Conservation (phyloP, 2,888 invertebrate genomes). For the Busseola fusca region DNA sequence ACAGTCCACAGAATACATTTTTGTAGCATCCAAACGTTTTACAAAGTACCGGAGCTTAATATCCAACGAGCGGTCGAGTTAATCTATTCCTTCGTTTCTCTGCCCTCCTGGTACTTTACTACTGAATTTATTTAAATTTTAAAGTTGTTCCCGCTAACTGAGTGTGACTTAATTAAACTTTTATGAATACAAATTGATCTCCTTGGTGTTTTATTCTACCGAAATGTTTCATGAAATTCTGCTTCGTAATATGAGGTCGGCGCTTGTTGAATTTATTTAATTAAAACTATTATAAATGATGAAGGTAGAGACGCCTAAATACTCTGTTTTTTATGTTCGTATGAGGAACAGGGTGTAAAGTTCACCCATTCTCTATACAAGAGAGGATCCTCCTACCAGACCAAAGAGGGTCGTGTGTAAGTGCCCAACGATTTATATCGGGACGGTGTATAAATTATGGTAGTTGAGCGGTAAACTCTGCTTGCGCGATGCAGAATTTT, state of each 20-base stretch:
- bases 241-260: not conserved
- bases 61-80: conserved; percentile 62
- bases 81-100: conserved; percentile 68
- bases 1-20: conserved; percentile 68
- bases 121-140: conserved; percentile 64
- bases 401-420: not conserved
- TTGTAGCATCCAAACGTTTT: conserved; percentile 52
- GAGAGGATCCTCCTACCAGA: not conserved
- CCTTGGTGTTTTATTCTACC: conserved; percentile 36
- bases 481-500: not conserved
- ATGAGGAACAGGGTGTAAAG: not conserved
- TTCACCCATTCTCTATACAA: not conserved
- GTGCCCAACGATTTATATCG: no score
- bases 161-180: conserved; percentile 54
- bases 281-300: not conserved
- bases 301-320: not conserved
- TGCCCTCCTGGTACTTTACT: conserved; percentile 64
- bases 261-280: conserved; percentile 4
- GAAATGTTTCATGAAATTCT: conserved; percentile 31
- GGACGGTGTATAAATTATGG: not conserved
- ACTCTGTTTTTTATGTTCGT: not conserved
- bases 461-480: not conserved
- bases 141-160: conserved; percentile 50
- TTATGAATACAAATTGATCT: conserved; percentile 53
- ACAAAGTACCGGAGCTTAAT: conserved; percentile 57